Evolutionary conservation across 2,113 vertebrate species (phyloP).

Genomic region (Epinephelus lanceolatus): DNA sequence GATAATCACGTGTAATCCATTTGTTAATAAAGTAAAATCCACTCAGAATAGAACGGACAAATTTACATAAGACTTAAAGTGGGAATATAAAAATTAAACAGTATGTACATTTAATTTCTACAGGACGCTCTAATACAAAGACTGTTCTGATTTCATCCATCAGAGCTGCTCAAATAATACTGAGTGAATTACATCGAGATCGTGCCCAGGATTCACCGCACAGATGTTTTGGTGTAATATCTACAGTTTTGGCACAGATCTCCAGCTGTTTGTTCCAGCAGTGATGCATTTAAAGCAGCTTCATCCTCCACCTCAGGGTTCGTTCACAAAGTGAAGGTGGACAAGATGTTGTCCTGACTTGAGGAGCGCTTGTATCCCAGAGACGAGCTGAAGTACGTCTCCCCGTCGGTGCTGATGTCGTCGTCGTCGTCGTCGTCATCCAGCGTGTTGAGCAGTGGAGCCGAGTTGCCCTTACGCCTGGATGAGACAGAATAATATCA

Average conservation of each 20-base stretch:
- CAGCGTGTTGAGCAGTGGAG: slow-evolving; percentile 87
- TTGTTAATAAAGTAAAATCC: slow-evolving; percentile 21
- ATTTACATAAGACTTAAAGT: slow-evolving; percentile 15
- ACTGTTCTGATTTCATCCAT: slow-evolving; percentile 19
- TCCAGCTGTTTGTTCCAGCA: slow-evolving; percentile 49
- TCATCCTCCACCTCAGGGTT: background rate
- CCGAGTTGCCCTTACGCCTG: slow-evolving; percentile 90
- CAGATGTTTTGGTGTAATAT: slow-evolving; percentile 21
- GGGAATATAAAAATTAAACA: slow-evolving; percentile 44
- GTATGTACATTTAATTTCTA: slow-evolving; percentile 53
- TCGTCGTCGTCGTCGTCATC: slow-evolving; percentile 84
- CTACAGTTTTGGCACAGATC: slow-evolving; percentile 8
- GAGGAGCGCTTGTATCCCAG: slow-evolving; percentile 86
- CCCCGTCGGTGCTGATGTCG: slow-evolving; percentile 91
- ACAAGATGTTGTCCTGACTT: slow-evolving; percentile 84
- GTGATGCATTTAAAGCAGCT: slow-evolving; percentile 15
- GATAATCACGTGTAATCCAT: slow-evolving; percentile 36
- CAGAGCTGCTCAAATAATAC: slow-evolving; percentile 71
- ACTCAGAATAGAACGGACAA: background rate
- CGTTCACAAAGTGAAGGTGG: slow-evolving; percentile 71
- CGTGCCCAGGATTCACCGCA: slow-evolving; percentile 11
- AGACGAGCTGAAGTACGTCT: slow-evolving; percentile 90
- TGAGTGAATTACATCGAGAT: slow-evolving; percentile 41
- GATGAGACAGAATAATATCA: slow-evolving; percentile 1
- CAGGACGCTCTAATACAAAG: background rate